Evolutionary conservation across 2,797 vertebrate genomes (phyloP).

Genomic region (Tadarida brasiliensis): DNA sequence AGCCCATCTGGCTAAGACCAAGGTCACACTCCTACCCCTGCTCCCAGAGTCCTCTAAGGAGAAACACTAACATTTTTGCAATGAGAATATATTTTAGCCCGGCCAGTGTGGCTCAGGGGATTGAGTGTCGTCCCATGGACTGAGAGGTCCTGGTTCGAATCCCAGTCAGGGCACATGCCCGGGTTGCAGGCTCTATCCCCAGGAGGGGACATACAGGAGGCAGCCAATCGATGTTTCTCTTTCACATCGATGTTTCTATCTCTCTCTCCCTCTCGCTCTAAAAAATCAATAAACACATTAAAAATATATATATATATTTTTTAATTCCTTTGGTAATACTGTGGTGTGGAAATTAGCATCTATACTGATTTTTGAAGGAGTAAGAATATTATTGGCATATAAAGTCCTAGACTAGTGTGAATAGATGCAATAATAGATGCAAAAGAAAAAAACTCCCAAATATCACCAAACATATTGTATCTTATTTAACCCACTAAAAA

Average conservation of each 20-base stretch:
- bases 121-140: no score
- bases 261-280: no score
- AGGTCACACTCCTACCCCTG: background rate
- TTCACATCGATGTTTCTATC: no score
- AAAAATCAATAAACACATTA: no score
- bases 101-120: no score
- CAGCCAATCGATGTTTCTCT: no score
- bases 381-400: constrained; percentile 56
- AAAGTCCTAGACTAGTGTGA: constrained; percentile 50
- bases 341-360: constrained; percentile 55
- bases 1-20: background rate
- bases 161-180: no score
- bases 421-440: background rate
- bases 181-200: no score
- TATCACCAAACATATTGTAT: constrained; percentile 30
- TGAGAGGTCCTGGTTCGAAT: no score
- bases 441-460: background rate
- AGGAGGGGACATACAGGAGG: no score
- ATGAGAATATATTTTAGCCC: background rate
- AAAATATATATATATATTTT: background rate
- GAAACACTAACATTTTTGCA: constrained; percentile 62
- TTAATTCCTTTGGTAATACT: constrained; percentile 32
- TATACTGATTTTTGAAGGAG: constrained; percentile 54
- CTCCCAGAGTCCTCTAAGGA: background rate
- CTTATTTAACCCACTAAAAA: constrained; percentile 59